A percentile compares a stretch with the other conserved stretches of the same genome.
Evolutionary conservation across 2,113 vertebrate species (phyloP).

Genomic region (Paramormyrops kingsleyae): DNA sequence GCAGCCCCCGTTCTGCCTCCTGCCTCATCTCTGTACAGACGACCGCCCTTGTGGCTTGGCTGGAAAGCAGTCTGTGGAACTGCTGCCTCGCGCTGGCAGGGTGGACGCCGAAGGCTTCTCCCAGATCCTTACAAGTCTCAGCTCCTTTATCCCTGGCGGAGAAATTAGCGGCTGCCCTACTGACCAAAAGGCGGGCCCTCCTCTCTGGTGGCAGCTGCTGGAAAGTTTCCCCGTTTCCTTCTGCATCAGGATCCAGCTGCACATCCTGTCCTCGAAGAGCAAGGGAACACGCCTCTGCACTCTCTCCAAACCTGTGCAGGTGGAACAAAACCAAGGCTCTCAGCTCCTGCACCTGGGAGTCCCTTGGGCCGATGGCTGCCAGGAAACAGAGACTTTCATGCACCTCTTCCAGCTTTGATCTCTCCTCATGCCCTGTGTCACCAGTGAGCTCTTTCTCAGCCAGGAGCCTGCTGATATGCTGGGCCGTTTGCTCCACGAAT

Average conservation of each 20-base stretch:
- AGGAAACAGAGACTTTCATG: constrained; percentile 59
- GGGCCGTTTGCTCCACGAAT: constrained; percentile 50
- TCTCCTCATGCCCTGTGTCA: neutral
- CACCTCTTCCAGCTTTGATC: constrained; percentile 26
- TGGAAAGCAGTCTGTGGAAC: constrained; percentile 65
- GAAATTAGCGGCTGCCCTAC: constrained; percentile 69
- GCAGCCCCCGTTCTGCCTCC: constrained; percentile 65
- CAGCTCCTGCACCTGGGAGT: constrained; percentile 43
- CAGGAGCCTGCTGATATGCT: constrained; percentile 1
- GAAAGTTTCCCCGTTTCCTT: constrained; percentile 13
- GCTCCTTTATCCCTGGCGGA: constrained; percentile 49
- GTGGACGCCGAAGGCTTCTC: constrained; percentile 65
- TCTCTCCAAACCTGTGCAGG: constrained; percentile 58
- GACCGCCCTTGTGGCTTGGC: constrained; percentile 45
- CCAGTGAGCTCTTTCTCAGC: constrained; percentile 15
- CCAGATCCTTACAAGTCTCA: constrained; percentile 68
- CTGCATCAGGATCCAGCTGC: constrained; percentile 20
- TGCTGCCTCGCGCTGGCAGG: constrained; percentile 55
- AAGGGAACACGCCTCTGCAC: constrained; percentile 57
- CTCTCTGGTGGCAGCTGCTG: constrained; percentile 34
- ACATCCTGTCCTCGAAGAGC: constrained; percentile 40
- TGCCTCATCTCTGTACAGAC: constrained; percentile 54
- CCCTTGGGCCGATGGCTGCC: constrained; percentile 54
- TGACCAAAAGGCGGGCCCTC: constrained; percentile 56
- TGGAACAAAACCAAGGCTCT: constrained; percentile 61